phyloP scores from a whole-genome alignment of 2,888 invertebrate species.

The Neuroscelio doddi region DNA sequence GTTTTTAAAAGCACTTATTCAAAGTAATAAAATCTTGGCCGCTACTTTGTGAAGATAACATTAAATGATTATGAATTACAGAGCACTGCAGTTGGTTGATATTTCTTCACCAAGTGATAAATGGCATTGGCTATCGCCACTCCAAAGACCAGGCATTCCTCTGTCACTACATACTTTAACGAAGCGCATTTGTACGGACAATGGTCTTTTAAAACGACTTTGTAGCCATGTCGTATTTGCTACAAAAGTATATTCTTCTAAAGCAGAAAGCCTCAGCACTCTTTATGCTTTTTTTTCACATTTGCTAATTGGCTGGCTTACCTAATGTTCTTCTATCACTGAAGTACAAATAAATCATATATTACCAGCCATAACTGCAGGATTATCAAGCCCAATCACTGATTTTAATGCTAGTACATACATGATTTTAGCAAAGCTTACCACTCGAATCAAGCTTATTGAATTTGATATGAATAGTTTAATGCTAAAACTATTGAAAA shows the following conservation, averaged over 20 bases:
- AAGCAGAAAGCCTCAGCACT: slow-evolving; percentile 78
- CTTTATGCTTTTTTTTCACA: slow-evolving; percentile 88
- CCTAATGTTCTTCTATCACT: slow-evolving; percentile 74
- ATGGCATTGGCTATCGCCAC: slow-evolving; percentile 84
- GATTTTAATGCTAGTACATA: slow-evolving; percentile 85
- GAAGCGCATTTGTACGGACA: slow-evolving; percentile 80
- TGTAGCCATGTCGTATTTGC: slow-evolving; percentile 76
- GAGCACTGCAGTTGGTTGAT: slow-evolving; percentile 83
- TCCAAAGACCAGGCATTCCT: slow-evolving; percentile 84
- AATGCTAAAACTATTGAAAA: slow-evolving; percentile 75
- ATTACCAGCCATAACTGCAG: slow-evolving; percentile 81
- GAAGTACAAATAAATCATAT: slow-evolving; percentile 81
- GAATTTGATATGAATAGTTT: slow-evolving; percentile 76
- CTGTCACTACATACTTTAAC: slow-evolving; percentile 82
- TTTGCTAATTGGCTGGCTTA: slow-evolving; percentile 81
- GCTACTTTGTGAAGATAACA: too few species aligned
- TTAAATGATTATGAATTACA: slow-evolving; percentile 38
- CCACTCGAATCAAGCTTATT: slow-evolving; percentile 77
- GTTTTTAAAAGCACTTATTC: too few species aligned
- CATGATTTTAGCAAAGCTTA: slow-evolving; percentile 82
- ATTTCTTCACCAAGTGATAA: slow-evolving; percentile 76
- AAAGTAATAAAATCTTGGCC: too few species aligned
- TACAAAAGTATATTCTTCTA: slow-evolving; percentile 76
- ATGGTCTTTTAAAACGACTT: slow-evolving; percentile 78
- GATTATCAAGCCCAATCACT: slow-evolving; percentile 78